Evolutionary conservation across 2,113 vertebrate genomes (phyloP).

Genomic region (Bujurquina vittata): DNA sequence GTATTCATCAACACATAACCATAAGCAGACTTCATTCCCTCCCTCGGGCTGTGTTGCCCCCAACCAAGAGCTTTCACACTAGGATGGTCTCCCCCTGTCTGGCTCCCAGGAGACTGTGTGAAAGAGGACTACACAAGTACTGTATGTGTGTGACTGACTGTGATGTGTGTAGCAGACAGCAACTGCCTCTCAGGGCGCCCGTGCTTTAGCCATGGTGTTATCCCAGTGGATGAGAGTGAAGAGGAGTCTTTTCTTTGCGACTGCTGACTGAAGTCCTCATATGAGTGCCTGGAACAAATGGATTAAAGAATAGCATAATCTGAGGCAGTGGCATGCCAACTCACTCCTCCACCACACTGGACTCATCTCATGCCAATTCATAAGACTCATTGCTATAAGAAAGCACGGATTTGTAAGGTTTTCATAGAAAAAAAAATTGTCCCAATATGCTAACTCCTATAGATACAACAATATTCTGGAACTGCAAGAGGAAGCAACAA

Average conservation of each 20-base stretch:
- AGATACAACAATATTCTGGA: not conserved
- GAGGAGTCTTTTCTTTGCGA: constrained; percentile 49
- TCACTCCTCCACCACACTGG: constrained; percentile 21
- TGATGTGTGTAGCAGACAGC: constrained; percentile 22
- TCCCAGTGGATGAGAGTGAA: constrained; percentile 48
- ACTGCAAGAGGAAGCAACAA: not conserved
- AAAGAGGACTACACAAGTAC: not conserved
- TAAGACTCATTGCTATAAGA: constrained; percentile 2
- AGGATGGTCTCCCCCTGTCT: constrained; percentile 31
- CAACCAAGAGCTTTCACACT: constrained; percentile 53
- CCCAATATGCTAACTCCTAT: not conserved
- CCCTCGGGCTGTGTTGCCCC: constrained; percentile 30
- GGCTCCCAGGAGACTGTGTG: constrained; percentile 8
- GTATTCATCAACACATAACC: constrained; percentile 25
- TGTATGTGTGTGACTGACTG: not conserved
- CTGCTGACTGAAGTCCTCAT: constrained; percentile 43
- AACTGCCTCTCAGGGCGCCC: constrained; percentile 37
- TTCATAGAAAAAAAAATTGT: not conserved
- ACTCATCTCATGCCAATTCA: constrained; percentile 45
- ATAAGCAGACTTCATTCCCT: constrained; percentile 27
- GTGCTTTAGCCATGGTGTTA: constrained; percentile 48
- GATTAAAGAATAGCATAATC: constrained; percentile 51
- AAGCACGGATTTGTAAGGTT: constrained; percentile 14
- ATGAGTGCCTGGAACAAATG: constrained; percentile 61
- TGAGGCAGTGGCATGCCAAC: constrained; percentile 16